Percentiles rank a stretch among this genome's conserved stretches.
Evolutionary conservation across 2,888 invertebrate species (phyloP).

Genomic region (Drosophila cognata): DNA sequence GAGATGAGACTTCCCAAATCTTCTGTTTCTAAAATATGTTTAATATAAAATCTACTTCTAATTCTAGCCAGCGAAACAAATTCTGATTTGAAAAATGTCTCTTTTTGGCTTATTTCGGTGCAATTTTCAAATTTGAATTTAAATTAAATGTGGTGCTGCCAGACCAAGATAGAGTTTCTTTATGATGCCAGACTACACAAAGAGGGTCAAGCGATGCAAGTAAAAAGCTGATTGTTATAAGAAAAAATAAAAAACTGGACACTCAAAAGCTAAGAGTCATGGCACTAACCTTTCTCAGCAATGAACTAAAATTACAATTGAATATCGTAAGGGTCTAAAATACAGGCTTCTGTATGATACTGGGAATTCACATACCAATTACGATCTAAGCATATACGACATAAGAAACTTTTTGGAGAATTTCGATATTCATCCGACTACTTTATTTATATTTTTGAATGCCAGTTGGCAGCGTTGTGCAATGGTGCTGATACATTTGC

Average conservation of each 20-base stretch:
- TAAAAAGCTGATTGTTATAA: neutral
- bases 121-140: conserved; percentile 47
- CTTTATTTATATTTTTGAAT: conserved; percentile 68
- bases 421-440: neutral
- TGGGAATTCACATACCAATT: neutral
- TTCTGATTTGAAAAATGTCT: neutral
- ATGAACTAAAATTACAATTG: neutral
- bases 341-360: conserved; percentile 5
- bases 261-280: conserved; percentile 4
- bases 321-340: conserved; percentile 19
- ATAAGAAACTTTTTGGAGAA: neutral
- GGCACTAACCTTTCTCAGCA: neutral
- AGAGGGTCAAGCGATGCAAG: no score
- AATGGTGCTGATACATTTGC: conserved; percentile 90
- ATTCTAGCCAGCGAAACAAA: neutral
- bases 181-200: conserved; percentile 23
- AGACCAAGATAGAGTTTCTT: neutral
- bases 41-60: neutral
- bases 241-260: accelerated
- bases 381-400: neutral
- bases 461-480: conserved; percentile 67
- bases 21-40: neutral
- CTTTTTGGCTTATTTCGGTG: neutral
- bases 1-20: neutral
- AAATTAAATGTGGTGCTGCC: conserved; percentile 22